Evolutionary conservation across 2,113 vertebrate species (phyloP).

Genomic region (Gavialis gangeticus): DNA sequence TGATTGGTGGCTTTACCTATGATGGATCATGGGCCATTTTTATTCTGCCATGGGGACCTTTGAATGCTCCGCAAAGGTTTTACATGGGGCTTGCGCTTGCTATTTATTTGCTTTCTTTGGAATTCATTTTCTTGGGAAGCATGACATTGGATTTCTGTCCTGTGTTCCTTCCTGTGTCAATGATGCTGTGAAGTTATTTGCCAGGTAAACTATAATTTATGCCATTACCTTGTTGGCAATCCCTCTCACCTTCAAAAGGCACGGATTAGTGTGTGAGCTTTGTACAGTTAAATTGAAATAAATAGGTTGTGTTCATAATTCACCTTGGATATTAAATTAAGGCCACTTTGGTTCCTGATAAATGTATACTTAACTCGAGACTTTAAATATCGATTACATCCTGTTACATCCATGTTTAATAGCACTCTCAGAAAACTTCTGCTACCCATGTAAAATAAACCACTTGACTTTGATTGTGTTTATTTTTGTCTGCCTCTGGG

Average conservation of each 20-base stretch:
- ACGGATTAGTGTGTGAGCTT: background rate
- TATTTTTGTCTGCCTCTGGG: background rate
- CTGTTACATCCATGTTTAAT: background rate
- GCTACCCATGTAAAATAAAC: background rate
- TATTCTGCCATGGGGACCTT: slow-evolving; percentile 9
- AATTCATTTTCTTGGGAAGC: background rate
- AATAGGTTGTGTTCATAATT: background rate
- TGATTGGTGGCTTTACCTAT: background rate
- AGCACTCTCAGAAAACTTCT: background rate
- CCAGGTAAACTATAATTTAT: slow-evolving; percentile 49
- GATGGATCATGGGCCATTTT: slow-evolving; percentile 2
- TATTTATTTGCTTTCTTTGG: slow-evolving; percentile 65
- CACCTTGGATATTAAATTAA: background rate
- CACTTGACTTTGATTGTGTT: accelerated
- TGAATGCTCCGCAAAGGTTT: slow-evolving; percentile 28
- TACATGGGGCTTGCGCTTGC: background rate
- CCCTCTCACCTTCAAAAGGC: background rate
- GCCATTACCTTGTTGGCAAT: slow-evolving; percentile 3
- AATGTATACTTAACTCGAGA: background rate
- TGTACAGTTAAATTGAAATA: slow-evolving; percentile 3
- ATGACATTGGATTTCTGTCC: slow-evolving; percentile 66
- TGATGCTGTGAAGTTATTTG: slow-evolving; percentile 35
- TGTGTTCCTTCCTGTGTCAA: slow-evolving; percentile 48
- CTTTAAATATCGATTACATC: background rate
- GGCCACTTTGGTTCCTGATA: background rate